These are phyloP conservation scores for Lepidochrysops patricia DNA, from an alignment of 2,888 invertebrate genomes.

Conservation along the genomic window DNA sequence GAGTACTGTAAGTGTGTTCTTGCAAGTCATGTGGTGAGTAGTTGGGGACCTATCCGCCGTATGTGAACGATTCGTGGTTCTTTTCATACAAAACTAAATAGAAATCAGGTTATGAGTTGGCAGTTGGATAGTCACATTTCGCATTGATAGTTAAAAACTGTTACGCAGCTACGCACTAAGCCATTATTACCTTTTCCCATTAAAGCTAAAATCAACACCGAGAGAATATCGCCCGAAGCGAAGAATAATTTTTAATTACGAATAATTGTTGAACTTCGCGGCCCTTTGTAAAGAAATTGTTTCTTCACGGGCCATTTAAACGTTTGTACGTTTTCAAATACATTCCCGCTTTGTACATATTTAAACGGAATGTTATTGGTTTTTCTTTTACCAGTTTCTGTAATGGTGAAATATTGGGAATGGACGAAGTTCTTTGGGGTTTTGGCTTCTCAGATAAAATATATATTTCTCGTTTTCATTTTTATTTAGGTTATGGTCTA, in stretches of 20 bases:
- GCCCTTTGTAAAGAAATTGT: neutral
- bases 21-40: too few species aligned
- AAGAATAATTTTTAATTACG: conserved; percentile 8
- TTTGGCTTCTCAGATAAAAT: neutral
- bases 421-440: neutral
- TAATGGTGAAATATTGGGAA: neutral
- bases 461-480: neutral
- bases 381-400: neutral
- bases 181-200: neutral
- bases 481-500: neutral
- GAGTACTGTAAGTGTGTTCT: too few species aligned
- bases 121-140: too few species aligned
- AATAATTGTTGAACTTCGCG: conserved; percentile 1
- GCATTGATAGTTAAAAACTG: too few species aligned
- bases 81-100: too few species aligned
- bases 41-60: too few species aligned
- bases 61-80: too few species aligned
- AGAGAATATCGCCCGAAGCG: neutral
- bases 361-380: conserved; percentile 8
- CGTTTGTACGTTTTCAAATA: neutral
- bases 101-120: too few species aligned
- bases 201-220: conserved; percentile 5
- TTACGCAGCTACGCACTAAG: too few species aligned
- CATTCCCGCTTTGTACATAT: conserved; percentile 5
- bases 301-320: conserved; percentile 6